Percentiles rank a stretch among this genome's conserved stretches.
Evolutionary conservation across 2,888 invertebrate species (phyloP).

Genomic region (Mongoloraphidia duomilia): DNA sequence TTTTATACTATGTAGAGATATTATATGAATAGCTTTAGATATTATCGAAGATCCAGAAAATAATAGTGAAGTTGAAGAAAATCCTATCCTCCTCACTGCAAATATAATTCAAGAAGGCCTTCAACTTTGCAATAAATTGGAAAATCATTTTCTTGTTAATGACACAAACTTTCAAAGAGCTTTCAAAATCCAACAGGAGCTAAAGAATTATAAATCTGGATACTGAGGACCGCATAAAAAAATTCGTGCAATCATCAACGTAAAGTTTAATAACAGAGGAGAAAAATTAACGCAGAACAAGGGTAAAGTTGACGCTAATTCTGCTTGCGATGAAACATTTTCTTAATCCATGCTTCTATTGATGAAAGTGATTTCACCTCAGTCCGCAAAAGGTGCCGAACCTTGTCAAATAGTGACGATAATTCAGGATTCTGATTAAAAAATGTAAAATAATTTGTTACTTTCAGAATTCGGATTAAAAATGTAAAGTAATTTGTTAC

Average conservation of each 20-base stretch:
- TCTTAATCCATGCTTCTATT: neutral
- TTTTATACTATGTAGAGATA: no score
- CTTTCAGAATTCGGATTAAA: no score
- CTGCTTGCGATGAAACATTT: neutral
- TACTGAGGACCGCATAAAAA: slow-evolving; percentile 13
- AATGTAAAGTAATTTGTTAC: no score
- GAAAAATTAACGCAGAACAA: neutral
- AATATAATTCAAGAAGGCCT: slow-evolving; percentile 15
- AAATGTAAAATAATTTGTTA: no score
- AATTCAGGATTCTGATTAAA: no score
- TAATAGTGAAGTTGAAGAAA: neutral
- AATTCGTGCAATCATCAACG: slow-evolving; percentile 9
- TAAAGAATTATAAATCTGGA: slow-evolving; percentile 9
- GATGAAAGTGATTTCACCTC: neutral
- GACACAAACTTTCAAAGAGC: slow-evolving; percentile 17
- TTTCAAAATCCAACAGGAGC: slow-evolving; percentile 15
- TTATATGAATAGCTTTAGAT: slow-evolving; percentile 12
- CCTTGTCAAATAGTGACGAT: no score
- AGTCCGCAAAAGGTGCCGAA: no score
- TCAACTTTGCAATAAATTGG: slow-evolving; percentile 18
- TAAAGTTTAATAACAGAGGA: neutral
- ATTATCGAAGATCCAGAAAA: neutral
- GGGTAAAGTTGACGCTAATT: neutral
- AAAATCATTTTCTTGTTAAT: slow-evolving; percentile 14
- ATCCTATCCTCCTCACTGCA: slow-evolving; percentile 8